phyloP scores from a whole-genome alignment of 2,888 invertebrate genomes.

The Magallana nippona region DNA sequence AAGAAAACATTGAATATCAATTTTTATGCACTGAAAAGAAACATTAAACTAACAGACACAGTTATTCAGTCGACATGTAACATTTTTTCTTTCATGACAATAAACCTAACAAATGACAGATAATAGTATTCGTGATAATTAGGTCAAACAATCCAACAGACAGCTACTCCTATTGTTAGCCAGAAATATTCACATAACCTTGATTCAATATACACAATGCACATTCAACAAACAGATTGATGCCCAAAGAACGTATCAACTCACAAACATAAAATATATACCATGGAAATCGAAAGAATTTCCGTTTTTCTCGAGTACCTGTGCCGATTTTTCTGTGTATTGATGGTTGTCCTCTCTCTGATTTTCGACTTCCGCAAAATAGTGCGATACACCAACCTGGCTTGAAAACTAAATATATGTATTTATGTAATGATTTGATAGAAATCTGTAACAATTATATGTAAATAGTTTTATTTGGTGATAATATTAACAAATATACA shows the following conservation, averaged over 20 bases:
- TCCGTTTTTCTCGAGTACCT: constrained; percentile 25
- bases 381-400: neutral
- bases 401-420: neutral
- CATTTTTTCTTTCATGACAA: neutral
- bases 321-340: constrained; percentile 16
- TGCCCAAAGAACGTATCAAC: neutral
- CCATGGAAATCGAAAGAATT: neutral
- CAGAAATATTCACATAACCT: neutral
- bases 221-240: neutral
- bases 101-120: constrained; percentile 11
- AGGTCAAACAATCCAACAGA: constrained; percentile 20
- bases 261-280: neutral
- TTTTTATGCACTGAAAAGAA: neutral
- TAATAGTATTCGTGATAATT: constrained; percentile 18
- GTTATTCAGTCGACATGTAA: no score
- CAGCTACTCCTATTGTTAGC: neutral
- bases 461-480: no score
- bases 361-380: constrained; percentile 26
- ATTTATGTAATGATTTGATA: no score
- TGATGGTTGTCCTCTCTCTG: constrained; percentile 7
- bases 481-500: no score
- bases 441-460: no score
- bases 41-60: neutral
- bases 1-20: neutral
- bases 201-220: neutral